These are phyloP conservation scores for Scalopus aquaticus DNA, from an alignment of 2,113 vertebrate species.

Conservation along the genomic window DNA sequence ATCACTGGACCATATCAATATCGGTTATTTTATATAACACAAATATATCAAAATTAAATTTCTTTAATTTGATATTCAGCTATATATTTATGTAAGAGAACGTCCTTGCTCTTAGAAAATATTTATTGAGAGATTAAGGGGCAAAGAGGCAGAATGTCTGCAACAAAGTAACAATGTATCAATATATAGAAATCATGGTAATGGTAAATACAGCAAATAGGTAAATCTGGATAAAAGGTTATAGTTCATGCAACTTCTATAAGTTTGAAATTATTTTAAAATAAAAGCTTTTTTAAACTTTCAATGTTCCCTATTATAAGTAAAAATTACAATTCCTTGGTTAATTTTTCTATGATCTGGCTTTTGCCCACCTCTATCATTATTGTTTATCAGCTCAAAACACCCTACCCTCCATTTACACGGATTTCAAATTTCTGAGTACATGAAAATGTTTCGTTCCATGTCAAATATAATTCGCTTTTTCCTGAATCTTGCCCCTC, in stretches of 20 bases:
- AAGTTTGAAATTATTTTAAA: conserved; percentile 3
- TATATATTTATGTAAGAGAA: not conserved
- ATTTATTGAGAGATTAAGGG: not conserved
- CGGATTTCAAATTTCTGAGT: not conserved
- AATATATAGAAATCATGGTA: not conserved
- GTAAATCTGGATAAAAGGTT: not conserved
- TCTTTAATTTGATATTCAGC: not conserved
- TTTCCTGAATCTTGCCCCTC: not conserved
- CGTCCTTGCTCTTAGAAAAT: conserved; percentile 13
- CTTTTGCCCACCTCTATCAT: not conserved
- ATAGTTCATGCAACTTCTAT: not conserved
- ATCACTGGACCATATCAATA: not conserved
- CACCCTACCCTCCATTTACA: not conserved
- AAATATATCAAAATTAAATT: not conserved
- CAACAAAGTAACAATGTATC: not conserved
- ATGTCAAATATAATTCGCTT: not conserved
- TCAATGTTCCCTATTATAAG: not conserved
- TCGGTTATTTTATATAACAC: not conserved
- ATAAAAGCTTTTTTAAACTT: not conserved
- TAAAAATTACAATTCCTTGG: not conserved
- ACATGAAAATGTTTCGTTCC: not conserved
- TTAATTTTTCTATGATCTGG: not conserved
- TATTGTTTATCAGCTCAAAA: not conserved
- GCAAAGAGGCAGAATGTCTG: not conserved
- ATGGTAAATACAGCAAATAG: not conserved